A percentile compares a stretch with the other conserved stretches of the same genome.
phyloP scores from a whole-genome alignment of 2,113 vertebrate genomes.

The Carassius gibelio region DNA sequence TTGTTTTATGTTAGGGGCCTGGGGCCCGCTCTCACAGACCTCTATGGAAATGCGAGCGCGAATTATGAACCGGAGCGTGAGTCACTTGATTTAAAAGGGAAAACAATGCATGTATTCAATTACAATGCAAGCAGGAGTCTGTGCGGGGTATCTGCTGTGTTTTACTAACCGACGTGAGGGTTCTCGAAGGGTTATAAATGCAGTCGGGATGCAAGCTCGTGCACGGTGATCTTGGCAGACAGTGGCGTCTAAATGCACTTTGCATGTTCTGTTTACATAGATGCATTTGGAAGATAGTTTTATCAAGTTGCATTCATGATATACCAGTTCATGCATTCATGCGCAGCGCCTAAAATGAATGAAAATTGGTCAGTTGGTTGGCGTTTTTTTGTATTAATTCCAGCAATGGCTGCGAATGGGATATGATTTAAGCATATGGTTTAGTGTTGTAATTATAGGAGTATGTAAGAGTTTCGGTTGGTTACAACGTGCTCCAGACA shows the following conservation, averaged over 20 bases:
- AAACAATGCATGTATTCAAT: slow-evolving; percentile 67
- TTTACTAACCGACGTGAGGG: slow-evolving; percentile 12
- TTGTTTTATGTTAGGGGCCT: slow-evolving; percentile 84
- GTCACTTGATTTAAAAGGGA: slow-evolving; percentile 73
- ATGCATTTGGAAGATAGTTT: background rate
- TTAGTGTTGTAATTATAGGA: no score
- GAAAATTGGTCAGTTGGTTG: background rate
- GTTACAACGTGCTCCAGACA: background rate
- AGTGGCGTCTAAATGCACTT: background rate
- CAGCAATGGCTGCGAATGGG: background rate
- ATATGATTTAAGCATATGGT: no score
- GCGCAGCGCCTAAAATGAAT: background rate
- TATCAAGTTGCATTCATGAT: background rate
- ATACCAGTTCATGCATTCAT: background rate
- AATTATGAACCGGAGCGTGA: slow-evolving; percentile 72
- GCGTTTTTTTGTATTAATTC: background rate
- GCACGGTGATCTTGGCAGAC: background rate
- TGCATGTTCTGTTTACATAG: background rate
- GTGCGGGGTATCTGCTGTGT: background rate
- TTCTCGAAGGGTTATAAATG: slow-evolving; percentile 17
- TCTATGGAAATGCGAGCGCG: slow-evolving; percentile 79
- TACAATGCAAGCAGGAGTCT: slow-evolving; percentile 69
- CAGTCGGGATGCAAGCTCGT: background rate
- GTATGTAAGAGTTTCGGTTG: background rate
- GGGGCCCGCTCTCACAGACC: slow-evolving; percentile 82